These are phyloP conservation scores for Hirtodrosophila duncani DNA, from an alignment of 2,888 invertebrate genomes.

Conservation along the genomic window DNA sequence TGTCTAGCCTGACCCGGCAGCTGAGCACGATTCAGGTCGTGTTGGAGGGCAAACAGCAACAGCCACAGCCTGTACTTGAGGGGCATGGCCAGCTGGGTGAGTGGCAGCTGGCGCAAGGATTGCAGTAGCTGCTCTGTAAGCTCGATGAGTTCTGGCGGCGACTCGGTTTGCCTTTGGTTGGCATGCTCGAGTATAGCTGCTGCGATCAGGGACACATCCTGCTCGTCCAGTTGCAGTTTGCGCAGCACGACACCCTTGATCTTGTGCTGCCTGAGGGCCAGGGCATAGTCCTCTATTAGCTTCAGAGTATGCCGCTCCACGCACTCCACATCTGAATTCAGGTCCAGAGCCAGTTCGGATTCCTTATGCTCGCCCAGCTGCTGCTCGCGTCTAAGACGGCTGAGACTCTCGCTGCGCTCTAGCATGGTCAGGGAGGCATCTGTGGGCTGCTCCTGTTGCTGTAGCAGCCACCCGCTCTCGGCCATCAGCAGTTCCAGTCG, in stretches of 20 bases:
- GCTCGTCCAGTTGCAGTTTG: constrained; percentile 31
- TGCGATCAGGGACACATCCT: constrained; percentile 1
- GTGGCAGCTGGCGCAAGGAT: constrained; percentile 58
- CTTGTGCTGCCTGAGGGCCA: constrained; percentile 17
- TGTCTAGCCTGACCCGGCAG: constrained; percentile 32
- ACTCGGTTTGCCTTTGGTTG: constrained; percentile 14
- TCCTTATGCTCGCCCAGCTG: constrained; percentile 19
- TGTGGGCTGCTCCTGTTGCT: constrained; percentile 22
- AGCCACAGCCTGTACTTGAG: constrained; percentile 66
- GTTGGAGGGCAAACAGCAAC: constrained; percentile 63
- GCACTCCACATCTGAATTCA: constrained; percentile 57
- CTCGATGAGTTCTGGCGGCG: constrained; percentile 32
- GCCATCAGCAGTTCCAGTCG: constrained; percentile 67
- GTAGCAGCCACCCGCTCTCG: constrained; percentile 47
- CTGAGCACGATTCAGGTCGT: constrained; percentile 54
- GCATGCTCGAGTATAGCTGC: constrained; percentile 18
- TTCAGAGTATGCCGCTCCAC: constrained; percentile 62
- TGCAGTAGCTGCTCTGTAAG: constrained; percentile 39
- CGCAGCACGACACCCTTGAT: constrained; percentile 26
- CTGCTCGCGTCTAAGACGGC: constrained; percentile 53
- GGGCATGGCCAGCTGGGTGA: constrained; percentile 54
- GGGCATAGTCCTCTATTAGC: constrained; percentile 50
- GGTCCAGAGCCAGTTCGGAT: constrained; percentile 7
- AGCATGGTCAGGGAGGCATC: constrained; percentile 40
- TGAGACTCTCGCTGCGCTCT: constrained; percentile 54